Evolutionary conservation across 2,888 invertebrate species (phyloP), one percentile per base, ranked within the genome.

Genomic region (Agelastica alni): DNA sequence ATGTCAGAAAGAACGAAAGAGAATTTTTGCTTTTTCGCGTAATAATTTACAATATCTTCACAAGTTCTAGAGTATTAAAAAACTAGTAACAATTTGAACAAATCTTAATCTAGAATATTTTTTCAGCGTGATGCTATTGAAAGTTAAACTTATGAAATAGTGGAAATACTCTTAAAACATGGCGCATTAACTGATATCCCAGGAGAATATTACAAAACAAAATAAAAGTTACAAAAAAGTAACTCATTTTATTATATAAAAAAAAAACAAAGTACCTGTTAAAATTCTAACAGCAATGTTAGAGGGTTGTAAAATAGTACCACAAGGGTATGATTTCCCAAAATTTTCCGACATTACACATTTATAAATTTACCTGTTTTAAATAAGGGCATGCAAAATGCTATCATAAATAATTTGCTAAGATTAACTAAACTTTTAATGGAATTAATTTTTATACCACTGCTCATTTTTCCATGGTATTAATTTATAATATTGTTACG

Each of bases 91-190:
- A n/a, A n/a, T n/a, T n/a, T n/a, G n/a, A n/a, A n/a, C n/a, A n/a
- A n/a, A n/a, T n/a, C n/a, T n/a, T n/a, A n/a, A n/a, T n/a, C n/a
- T n/a, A n/a, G n/a, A n/a, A n/a, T n/a, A n/a, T n/a, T n/a, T 63
- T 71, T 73, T 39, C 64, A 83, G 82, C 84, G 84, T 73, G 84
- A 84, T 72, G 82, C 82, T 7, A 79, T 81, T 34, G 76, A 78
- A 62, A 77, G 75, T 65, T 78, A 78, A 26, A 70, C 75, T 58
- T 36, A 70, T 2, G 72, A 75, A 13, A 76, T 81, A 53, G 78
- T 79, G 0, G 69, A 74, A 48, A 45, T 77, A 16, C 70, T 85
- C 39, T 66, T 83, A 30, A 70, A 77, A 47, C 68, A 76, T 60
- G 82, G 82, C 7, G 83, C 83, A 4, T 63, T 78, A 58, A 73